Conservation (phyloP, 30 jellyfish, hydroid and myxozoan species). For the Mastigias papua region DNA sequence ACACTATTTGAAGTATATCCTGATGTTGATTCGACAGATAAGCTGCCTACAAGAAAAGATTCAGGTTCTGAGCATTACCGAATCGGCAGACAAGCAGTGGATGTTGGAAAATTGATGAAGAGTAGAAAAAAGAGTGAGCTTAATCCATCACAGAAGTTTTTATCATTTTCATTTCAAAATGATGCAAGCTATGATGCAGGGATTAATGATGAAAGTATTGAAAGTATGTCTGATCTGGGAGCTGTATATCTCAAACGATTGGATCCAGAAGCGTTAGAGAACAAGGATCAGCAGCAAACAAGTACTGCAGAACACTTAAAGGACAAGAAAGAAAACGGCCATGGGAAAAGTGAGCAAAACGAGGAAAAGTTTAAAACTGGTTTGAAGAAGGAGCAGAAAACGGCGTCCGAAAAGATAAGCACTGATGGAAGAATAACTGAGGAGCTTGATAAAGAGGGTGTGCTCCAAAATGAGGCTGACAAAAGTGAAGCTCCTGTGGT, state of each 20-base stretch:
- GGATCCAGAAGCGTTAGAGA: background rate
- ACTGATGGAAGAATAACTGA: background rate
- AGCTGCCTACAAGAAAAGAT: background rate
- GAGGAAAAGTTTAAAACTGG: background rate
- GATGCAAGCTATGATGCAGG: background rate
- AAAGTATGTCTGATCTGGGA: background rate
- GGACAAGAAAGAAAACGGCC: background rate
- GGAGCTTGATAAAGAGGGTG: background rate
- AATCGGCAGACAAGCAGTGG: conserved; percentile 14
- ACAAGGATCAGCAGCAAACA: background rate
- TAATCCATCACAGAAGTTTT: conserved; percentile 47
- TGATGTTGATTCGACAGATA: background rate
- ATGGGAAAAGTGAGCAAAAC: background rate
- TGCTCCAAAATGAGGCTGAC: background rate
- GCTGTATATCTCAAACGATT: conserved; percentile 15
- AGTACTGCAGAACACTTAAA: background rate
- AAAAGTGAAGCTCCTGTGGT: background rate
- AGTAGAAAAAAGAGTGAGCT: conserved; percentile 50
- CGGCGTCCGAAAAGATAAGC: background rate
- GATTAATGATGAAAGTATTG: background rate
- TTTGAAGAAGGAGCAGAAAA: background rate
- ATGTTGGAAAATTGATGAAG: conserved; percentile 22
- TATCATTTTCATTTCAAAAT: conserved; percentile 29
- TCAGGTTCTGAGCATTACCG: conserved; percentile 20
- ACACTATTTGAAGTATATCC: background rate